A percentile compares a stretch with the other conserved stretches of the same genome.
Evolutionary conservation across 2,113 vertebrate species (phyloP).

Genomic region (Bambusicola thoracicus): DNA sequence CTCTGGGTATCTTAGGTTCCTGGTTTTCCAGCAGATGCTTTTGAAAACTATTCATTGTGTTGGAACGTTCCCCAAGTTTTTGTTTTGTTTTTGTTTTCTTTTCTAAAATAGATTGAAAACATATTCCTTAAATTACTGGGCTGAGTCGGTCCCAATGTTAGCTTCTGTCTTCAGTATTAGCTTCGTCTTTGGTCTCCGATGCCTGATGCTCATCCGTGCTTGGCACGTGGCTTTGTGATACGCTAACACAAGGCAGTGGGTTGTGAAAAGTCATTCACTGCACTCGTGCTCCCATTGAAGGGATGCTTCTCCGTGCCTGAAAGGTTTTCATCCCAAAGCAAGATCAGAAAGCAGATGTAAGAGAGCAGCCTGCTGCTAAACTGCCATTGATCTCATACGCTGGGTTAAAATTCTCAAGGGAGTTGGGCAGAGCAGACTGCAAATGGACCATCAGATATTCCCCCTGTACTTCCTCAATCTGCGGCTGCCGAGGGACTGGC

Average conservation of each 20-base stretch:
- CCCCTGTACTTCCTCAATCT: neutral
- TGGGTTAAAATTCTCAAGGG: neutral
- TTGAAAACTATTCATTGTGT: neutral
- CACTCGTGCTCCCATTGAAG: neutral
- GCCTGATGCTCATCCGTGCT: neutral
- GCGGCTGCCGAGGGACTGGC: neutral
- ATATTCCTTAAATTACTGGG: neutral
- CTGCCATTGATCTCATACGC: neutral
- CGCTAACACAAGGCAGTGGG: neutral
- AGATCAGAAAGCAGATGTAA: neutral
- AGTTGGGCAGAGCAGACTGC: neutral
- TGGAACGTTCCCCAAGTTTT: neutral
- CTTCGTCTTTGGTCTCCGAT: neutral
- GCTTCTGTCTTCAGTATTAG: too few species aligned
- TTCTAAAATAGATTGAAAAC: neutral
- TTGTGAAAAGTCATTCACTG: neutral
- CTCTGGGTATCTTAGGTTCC: neutral
- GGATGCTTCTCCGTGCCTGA: neutral
- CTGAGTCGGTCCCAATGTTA: neutral
- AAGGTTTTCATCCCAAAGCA: neutral
- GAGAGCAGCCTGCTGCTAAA: neutral
- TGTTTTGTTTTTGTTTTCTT: rapidly evolving
- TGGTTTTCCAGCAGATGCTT: neutral
- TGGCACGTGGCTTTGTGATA: neutral
- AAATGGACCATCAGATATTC: neutral